These are phyloP conservation scores for Epicauta chinensis DNA, from an alignment of 1,140 invertebrate genomes.

Conservation along the genomic window DNA sequence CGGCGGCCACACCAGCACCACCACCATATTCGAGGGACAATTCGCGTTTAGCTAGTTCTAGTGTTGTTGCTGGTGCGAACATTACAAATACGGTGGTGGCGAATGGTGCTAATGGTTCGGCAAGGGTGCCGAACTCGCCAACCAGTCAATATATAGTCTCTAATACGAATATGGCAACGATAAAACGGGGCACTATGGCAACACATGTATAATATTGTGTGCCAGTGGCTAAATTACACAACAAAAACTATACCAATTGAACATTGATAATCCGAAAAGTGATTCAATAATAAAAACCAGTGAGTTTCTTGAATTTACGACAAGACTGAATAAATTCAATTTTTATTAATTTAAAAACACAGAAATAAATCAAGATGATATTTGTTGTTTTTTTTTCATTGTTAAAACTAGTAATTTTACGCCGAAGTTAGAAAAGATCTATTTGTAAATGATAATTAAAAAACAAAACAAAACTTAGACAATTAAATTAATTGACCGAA, in stretches of 20 bases:
- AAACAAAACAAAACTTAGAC: conserved; percentile 26
- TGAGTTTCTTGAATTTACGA: conserved; percentile 25
- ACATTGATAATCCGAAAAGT: neutral
- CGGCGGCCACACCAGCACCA: conserved; percentile 69
- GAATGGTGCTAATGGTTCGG: conserved; percentile 44
- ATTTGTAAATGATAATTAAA: too few species aligned
- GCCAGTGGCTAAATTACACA: too few species aligned
- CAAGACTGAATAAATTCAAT: conserved; percentile 30
- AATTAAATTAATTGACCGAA: conserved; percentile 40
- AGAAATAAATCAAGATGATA: conserved; percentile 15
- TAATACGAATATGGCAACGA: conserved; percentile 43
- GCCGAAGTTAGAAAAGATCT: conserved; percentile 14
- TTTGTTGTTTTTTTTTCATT: conserved; percentile 7
- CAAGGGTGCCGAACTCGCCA: conserved; percentile 45
- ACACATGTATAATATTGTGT: conserved; percentile 51
- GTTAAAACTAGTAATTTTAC: conserved; percentile 9
- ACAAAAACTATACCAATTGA: neutral
- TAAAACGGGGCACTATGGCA: conserved; percentile 54
- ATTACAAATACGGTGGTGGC: conserved; percentile 35
- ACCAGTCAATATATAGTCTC: conserved; percentile 47
- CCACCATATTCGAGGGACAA: conserved; percentile 55
- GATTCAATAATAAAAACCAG: conserved; percentile 4
- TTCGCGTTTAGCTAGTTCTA: conserved; percentile 32
- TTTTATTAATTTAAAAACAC: too few species aligned
- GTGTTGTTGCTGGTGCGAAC: conserved; percentile 34